Evolutionary conservation across 2,113 vertebrate species (phyloP).

Genomic region (Pseudonaja textilis): DNA sequence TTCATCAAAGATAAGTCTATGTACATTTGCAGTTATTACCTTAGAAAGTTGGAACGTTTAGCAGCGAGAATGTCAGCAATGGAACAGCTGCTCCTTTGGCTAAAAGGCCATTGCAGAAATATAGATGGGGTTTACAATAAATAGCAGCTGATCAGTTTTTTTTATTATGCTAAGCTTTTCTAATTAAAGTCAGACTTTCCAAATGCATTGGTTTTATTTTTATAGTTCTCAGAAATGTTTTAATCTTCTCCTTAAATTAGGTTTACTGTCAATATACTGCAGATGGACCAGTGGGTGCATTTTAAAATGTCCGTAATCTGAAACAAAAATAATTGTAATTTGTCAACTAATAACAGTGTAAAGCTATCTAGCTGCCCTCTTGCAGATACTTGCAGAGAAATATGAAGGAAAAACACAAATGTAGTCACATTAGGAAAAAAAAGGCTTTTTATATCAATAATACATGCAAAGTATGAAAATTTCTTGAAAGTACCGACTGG

Average conservation of each 20-base stretch:
- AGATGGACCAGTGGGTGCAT: neutral
- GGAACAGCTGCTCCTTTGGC: constrained; percentile 75
- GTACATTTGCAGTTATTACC: constrained; percentile 77
- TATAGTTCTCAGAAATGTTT: constrained; percentile 23
- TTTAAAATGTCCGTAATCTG: constrained; percentile 27
- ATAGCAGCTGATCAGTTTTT: constrained; percentile 64
- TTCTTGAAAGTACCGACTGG: neutral
- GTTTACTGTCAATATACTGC: neutral
- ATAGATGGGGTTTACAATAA: constrained; percentile 63
- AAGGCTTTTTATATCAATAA: neutral
- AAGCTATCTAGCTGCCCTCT: neutral
- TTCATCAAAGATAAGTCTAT: constrained; percentile 55
- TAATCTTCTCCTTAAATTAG: neutral
- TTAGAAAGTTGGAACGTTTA: constrained; percentile 91
- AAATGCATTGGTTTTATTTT: constrained; percentile 20
- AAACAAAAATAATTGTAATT: constrained; percentile 25
- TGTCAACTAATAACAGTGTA: constrained; percentile 16
- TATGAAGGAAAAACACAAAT: neutral
- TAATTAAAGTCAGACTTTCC: constrained; percentile 53
- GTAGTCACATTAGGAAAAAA: neutral
- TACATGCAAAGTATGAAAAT: neutral
- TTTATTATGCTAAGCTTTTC: constrained; percentile 71
- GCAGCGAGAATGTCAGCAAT: constrained; percentile 78
- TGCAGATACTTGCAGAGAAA: neutral
- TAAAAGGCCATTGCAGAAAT: constrained; percentile 63